A percentile compares a stretch with the other conserved stretches of the same genome.
Evolutionary conservation across 1,140 invertebrate genomes (phyloP).

Genomic region (Oryzaephilus surinamensis): DNA sequence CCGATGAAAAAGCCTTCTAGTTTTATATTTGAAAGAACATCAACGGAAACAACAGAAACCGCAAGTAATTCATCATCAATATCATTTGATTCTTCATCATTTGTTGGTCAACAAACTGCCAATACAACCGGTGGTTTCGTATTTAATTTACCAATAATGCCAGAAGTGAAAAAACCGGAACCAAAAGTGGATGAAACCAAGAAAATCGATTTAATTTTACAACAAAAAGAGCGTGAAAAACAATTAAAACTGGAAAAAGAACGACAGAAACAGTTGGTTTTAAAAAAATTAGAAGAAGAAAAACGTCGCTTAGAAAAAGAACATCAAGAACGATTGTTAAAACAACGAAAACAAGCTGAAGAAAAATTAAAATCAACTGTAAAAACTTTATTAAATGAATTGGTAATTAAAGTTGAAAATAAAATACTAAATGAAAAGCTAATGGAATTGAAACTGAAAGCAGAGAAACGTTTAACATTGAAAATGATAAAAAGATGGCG

Average conservation of each 20-base stretch:
- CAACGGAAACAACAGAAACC: background rate
- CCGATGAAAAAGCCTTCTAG: background rate
- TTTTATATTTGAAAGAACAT: background rate
- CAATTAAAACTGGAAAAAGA: conserved; percentile 94
- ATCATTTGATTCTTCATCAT: background rate
- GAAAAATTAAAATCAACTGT: too few species aligned
- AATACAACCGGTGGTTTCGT: background rate
- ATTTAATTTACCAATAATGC: background rate
- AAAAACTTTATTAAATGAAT: too few species aligned
- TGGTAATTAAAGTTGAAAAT: too few species aligned
- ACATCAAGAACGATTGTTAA: background rate
- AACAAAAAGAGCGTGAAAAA: conserved; percentile 79
- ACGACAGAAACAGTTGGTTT: conserved; percentile 77
- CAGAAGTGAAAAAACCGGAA: background rate
- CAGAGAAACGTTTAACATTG: conserved; percentile 34
- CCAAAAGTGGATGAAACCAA: conserved; percentile 48
- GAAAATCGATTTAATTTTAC: conserved; percentile 63
- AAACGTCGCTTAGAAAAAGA: conserved; percentile 33
- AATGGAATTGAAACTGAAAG: conserved; percentile 13
- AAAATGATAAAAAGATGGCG: conserved; percentile 41
- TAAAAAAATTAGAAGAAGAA: conserved; percentile 56
- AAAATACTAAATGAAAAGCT: too few species aligned
- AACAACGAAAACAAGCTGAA: too few species aligned
- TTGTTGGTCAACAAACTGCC: background rate
- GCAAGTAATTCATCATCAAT: background rate